Evolutionary conservation across 2,888 invertebrate species (phyloP).

Genomic region (Melinopterus prodromus): DNA sequence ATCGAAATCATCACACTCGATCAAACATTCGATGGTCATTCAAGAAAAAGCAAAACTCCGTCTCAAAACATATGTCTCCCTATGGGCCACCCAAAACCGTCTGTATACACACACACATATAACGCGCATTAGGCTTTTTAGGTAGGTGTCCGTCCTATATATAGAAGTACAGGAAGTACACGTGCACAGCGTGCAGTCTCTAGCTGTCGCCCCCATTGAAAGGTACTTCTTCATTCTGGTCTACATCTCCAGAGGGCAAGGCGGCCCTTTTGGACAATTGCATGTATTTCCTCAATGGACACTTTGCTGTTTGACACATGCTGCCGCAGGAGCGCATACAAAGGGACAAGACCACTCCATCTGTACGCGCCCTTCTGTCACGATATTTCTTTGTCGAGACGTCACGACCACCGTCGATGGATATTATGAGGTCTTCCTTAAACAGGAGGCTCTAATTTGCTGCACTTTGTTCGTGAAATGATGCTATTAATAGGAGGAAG

Average conservation of each 20-base stretch:
- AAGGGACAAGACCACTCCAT: not conserved
- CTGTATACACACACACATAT: not conserved
- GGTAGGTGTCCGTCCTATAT: conserved; percentile 24
- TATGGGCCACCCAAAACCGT: not conserved
- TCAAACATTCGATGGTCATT: not conserved
- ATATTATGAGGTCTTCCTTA: not conserved
- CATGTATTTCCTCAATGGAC: conserved; percentile 20
- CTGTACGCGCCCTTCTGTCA: not conserved
- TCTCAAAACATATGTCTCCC: not conserved
- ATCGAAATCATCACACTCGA: not conserved
- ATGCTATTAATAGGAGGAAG: no score
- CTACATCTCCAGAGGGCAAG: not conserved
- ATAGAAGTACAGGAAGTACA: conserved; percentile 22
- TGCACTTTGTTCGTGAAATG: no score
- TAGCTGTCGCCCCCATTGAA: conserved; percentile 14
- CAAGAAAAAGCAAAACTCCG: not conserved
- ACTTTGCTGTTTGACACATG: conserved; percentile 22
- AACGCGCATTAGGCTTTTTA: not conserved
- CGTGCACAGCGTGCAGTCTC: conserved; percentile 19
- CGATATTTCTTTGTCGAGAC: not conserved
- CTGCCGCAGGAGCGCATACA: conserved; percentile 12
- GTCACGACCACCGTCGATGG: not conserved
- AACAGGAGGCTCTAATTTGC: not conserved
- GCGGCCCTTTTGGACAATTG: conserved; percentile 9
- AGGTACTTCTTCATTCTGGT: conserved; percentile 16